phyloP scores from a whole-genome alignment of 2,797 vertebrate species.

The Crax fasciolata region DNA sequence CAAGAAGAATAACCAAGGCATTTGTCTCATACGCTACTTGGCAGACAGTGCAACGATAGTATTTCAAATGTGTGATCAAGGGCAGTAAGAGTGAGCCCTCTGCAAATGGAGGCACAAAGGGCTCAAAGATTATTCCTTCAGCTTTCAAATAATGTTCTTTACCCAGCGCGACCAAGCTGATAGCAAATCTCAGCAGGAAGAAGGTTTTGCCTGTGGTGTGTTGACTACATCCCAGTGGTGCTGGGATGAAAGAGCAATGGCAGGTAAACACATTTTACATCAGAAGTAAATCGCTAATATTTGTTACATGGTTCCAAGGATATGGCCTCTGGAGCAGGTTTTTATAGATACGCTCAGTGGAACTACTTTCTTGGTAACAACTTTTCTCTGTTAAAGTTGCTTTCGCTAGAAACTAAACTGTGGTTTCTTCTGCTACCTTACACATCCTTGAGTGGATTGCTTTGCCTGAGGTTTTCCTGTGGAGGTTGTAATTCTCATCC shows the following conservation, averaged over 20 bases:
- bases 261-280: slow-evolving; percentile 40
- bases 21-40: not conserved
- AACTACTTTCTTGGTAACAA: not conserved
- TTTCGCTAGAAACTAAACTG: not conserved
- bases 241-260: slow-evolving; percentile 39
- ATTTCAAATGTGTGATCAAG: not conserved
- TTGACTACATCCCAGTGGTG: slow-evolving; percentile 35
- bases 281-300: slow-evolving; percentile 29
- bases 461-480: not conserved
- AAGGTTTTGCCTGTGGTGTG: slow-evolving; percentile 31
- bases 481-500: slow-evolving; percentile 36
- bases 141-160: slow-evolving; percentile 38
- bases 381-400: not conserved
- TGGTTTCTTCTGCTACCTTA: not conserved
- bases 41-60: not conserved
- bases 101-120: not conserved
- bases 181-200: slow-evolving; percentile 50
- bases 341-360: not conserved
- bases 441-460: not conserved
- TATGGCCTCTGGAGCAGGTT: not conserved
- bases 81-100: not conserved
- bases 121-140: slow-evolving; percentile 32
- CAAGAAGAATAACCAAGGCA: not conserved
- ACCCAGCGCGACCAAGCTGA: not conserved
- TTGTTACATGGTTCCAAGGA: not conserved